Conservation (phyloP, 1,140 invertebrate genomes). For the Coelopa frigida region DNA sequence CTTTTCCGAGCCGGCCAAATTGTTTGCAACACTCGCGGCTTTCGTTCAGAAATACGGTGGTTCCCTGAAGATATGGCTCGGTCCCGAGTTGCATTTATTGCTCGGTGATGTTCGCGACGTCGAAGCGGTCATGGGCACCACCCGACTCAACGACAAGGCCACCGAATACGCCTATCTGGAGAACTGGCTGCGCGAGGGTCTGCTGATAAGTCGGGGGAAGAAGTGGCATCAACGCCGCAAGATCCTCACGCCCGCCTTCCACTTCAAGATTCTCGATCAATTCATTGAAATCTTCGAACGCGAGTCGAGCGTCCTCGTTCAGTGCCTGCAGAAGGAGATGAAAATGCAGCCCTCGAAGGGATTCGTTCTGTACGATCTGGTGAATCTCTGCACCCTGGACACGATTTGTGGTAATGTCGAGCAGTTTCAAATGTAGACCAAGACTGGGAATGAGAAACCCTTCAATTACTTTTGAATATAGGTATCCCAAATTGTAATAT, state of each 20-base stretch:
- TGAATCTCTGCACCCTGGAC: conserved; percentile 63
- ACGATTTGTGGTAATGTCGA: conserved; percentile 59
- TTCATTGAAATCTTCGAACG: conserved; percentile 66
- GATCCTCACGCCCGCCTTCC: conserved; percentile 79
- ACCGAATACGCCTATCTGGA: conserved; percentile 52
- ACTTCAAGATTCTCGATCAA: conserved; percentile 75
- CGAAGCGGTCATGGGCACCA: conserved; percentile 23
- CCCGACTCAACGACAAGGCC: conserved; percentile 27
- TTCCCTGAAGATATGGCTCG: conserved; percentile 22
- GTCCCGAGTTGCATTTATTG: conserved; percentile 26
- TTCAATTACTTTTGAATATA: background rate
- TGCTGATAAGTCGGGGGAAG: conserved; percentile 54
- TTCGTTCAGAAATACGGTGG: conserved; percentile 4
- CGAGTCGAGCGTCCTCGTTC: conserved; percentile 53
- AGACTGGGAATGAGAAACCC: background rate
- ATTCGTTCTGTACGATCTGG: conserved; percentile 55
- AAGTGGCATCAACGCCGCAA: conserved; percentile 76
- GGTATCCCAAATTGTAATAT: background rate
- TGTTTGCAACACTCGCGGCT: background rate
- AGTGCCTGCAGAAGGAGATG: conserved; percentile 47
- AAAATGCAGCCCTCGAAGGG: conserved; percentile 15
- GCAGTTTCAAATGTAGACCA: background rate
- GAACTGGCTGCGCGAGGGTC: conserved; percentile 65
- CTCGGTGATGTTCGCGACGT: conserved; percentile 26
- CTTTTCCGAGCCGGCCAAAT: conserved; percentile 22